phyloP scores from a whole-genome alignment of 2,113 vertebrate genomes.

The Rana temporaria region DNA sequence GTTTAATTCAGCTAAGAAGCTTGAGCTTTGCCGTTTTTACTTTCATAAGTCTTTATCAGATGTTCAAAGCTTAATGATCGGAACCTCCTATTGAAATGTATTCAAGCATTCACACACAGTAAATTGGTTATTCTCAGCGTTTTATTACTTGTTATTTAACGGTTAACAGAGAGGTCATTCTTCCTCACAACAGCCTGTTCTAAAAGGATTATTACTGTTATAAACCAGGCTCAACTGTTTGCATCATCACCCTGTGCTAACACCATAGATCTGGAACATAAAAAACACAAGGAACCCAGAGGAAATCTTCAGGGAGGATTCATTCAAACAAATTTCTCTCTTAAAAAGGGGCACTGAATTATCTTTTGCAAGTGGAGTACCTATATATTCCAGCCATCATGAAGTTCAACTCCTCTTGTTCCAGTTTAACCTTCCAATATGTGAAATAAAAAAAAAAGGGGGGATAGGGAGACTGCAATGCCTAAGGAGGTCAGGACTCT shows the following conservation, averaged over 20 bases:
- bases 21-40: neutral
- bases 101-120: conserved; percentile 73
- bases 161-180: conserved; percentile 79
- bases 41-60: conserved; percentile 63
- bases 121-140: conserved; percentile 78
- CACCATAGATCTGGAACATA: conserved; percentile 25
- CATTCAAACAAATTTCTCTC: too few relatives aligned
- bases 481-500: too few relatives aligned
- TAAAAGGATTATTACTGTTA: conserved; percentile 76
- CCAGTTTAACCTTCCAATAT: too few relatives aligned
- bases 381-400: too few relatives aligned
- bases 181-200: conserved; percentile 77
- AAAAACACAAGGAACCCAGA: conserved; percentile 4
- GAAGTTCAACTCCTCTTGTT: too few relatives aligned
- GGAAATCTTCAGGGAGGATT: neutral
- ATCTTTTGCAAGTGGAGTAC: too few relatives aligned
- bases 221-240: conserved; percentile 77
- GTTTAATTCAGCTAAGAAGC: conserved; percentile 11
- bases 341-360: too few relatives aligned
- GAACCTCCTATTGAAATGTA: conserved; percentile 72
- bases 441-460: too few relatives aligned
- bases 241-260: conserved; percentile 71
- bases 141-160: conserved; percentile 82
- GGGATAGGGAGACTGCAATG: too few relatives aligned
- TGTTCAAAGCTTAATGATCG: conserved; percentile 66